Evolutionary conservation across 2,888 invertebrate species (phyloP).

Genomic region (Linnaemya tessellans): DNA sequence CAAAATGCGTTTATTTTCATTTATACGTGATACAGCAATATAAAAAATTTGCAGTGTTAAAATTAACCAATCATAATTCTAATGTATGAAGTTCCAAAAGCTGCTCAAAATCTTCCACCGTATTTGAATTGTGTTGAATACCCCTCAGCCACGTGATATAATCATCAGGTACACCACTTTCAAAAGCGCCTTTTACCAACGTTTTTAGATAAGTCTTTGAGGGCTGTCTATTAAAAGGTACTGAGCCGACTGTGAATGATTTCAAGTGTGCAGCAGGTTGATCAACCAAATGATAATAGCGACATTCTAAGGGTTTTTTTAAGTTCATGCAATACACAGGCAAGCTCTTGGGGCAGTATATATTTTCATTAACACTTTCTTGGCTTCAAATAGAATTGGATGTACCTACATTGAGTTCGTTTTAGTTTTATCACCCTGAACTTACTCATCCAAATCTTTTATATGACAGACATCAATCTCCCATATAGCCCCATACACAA

Average conservation of each 20-base stretch:
- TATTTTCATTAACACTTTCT: constrained; percentile 71
- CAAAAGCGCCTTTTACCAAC: constrained; percentile 80
- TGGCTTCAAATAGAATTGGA: constrained; percentile 62
- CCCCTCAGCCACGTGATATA: constrained; percentile 88
- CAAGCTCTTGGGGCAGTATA: constrained; percentile 68
- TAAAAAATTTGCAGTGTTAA: no score
- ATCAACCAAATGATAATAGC: constrained; percentile 89
- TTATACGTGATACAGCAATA: no score
- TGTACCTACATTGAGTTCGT: background rate
- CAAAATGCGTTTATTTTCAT: no score
- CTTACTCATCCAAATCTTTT: constrained; percentile 88
- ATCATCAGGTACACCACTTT: constrained; percentile 86
- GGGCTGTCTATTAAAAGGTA: constrained; percentile 88
- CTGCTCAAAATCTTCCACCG: constrained; percentile 83
- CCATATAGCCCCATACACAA: constrained; percentile 91
- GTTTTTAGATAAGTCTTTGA: constrained; percentile 88
- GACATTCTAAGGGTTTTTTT: constrained; percentile 82
- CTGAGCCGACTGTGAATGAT: constrained; percentile 75
- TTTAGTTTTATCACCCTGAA: background rate
- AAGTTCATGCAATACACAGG: constrained; percentile 52
- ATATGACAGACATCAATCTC: constrained; percentile 86
- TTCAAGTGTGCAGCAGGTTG: constrained; percentile 84
- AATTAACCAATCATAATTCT: constrained; percentile 43
- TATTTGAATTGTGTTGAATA: constrained; percentile 90
- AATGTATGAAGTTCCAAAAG: constrained; percentile 80